Evolutionary conservation across 2,888 invertebrate genomes (phyloP).

Genomic region (Agonopterix subpropinquella): DNA sequence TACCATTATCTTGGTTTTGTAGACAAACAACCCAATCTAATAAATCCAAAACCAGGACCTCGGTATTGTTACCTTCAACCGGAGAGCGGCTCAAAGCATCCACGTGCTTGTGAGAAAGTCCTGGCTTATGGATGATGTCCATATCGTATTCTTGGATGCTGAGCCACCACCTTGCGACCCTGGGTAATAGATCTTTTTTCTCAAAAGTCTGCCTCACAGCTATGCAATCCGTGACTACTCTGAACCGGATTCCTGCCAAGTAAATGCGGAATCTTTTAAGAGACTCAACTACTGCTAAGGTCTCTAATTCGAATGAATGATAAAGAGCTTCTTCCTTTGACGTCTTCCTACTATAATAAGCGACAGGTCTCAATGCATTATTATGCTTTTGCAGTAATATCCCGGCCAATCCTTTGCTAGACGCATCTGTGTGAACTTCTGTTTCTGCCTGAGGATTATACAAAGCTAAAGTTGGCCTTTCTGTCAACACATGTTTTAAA

Average conservation of each 20-base stretch:
- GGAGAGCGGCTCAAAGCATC: slow-evolving; percentile 7
- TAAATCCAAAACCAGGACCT: neutral
- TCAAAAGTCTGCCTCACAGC: neutral
- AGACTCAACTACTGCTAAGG: neutral
- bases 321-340: neutral
- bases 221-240: neutral
- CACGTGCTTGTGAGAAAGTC: neutral
- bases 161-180: neutral
- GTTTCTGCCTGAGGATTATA: slow-evolving; percentile 22
- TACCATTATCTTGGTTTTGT: neutral
- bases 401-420: slow-evolving; percentile 30
- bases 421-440: no score
- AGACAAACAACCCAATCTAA: neutral
- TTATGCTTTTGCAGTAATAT: slow-evolving; percentile 20
- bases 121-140: neutral
- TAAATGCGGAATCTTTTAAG: neutral
- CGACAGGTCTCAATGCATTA: slow-evolving; percentile 13
- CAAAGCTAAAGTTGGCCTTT: slow-evolving; percentile 21
- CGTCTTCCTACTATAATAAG: neutral
- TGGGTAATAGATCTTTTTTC: neutral
- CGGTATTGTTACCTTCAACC: slow-evolving; percentile 18
- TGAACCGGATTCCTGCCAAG: neutral
- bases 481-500: slow-evolving; percentile 8
- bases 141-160: neutral
- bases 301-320: neutral